Base-by-base conservation (phyloP, 2,797 vertebrate genomes). In the Meda fulgida region DNA sequence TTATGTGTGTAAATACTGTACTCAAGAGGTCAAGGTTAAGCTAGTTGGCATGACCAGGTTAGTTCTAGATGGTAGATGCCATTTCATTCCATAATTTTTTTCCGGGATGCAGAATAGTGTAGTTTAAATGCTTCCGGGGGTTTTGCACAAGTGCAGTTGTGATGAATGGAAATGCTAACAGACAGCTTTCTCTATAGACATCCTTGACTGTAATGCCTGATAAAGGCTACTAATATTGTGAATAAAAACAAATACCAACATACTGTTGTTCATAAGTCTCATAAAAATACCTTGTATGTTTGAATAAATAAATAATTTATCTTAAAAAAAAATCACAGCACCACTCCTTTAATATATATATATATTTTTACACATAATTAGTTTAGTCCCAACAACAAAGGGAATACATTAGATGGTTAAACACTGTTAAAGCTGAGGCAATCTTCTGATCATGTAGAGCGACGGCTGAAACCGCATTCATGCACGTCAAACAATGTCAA, bases 281-380 rank as follows among this genome's bases (percentile, higher is more conserved):
- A 83, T 76, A 75, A 83, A 82, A 83, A 83, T 76, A 76, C 55
- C 26, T 75, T 67, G 81, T 67, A 53, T 75, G 60, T 23, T 83
- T 77, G 46, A 77, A 69, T 65, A 83, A 75, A 80, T 80, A 36
- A 53, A 83, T 53, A 1, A 29, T 67, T 75, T 83, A 10, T 76
- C 55, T 31, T 55, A 67, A 76, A 38, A 77, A 65, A 55, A 67
- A 76, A 29, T 66, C n/a, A 48, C 71, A 77, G 82, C 82, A 77
- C 82, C 48, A 19, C 63, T 77, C 63, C n/a, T 66, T 69, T 21
- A 65, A 77, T 53, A 75, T 18, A 51, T n/a, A n/a, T n/a, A 18
- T 55, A 73, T 53, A 7, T 80, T 46, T 80, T n/a, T 53, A 72
- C 53, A 72, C 29, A 66, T 66, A 83, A 77, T 83, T 76, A 83